Percentiles rank a stretch among this genome's conserved stretches.
These are phyloP conservation scores for Glossosoma conforme DNA, from an alignment of 1,140 invertebrate species.

Conservation along the genomic window DNA sequence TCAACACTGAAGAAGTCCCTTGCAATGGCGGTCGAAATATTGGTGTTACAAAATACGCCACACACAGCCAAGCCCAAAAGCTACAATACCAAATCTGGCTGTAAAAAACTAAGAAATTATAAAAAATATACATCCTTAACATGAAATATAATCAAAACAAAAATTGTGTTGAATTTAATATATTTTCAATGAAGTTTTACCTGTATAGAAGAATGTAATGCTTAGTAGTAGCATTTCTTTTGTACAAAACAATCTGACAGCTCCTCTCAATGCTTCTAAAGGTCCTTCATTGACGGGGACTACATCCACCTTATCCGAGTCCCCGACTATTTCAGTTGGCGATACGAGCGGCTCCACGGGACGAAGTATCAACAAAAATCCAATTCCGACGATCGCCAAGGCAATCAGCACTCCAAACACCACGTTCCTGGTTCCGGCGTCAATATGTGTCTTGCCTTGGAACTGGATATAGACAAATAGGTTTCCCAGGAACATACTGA, in stretches of 20 bases:
- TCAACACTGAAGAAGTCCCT: no score
- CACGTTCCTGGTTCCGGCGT: slow-evolving; percentile 58
- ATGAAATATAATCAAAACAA: not conserved
- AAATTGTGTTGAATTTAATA: slow-evolving; percentile 5
- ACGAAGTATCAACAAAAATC: slow-evolving; percentile 62
- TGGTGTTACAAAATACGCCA: no score
- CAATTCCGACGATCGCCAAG: slow-evolving; percentile 62
- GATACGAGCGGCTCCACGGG: slow-evolving; percentile 40
- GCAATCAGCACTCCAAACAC: slow-evolving; percentile 72
- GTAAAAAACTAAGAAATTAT: no score
- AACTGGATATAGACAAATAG: slow-evolving; percentile 90
- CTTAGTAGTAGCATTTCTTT: slow-evolving; percentile 80
- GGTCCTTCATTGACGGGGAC: slow-evolving; percentile 53
- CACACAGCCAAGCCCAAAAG: no score
- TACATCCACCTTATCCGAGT: slow-evolving; percentile 52
- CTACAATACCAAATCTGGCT: no score
- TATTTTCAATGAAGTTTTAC: slow-evolving; percentile 40
- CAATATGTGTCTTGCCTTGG: slow-evolving; percentile 65
- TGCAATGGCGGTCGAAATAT: no score
- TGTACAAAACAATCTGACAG: slow-evolving; percentile 71
- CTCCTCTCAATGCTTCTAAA: slow-evolving; percentile 65
- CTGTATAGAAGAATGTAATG: slow-evolving; percentile 86
- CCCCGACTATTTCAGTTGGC: slow-evolving; percentile 43
- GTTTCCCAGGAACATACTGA: slow-evolving; percentile 88
- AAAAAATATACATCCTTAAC: slow-evolving; percentile 15